These are phyloP conservation scores for Leptonema lineaticorne DNA, from an alignment of 1,140 invertebrate species.

Conservation along the genomic window DNA sequence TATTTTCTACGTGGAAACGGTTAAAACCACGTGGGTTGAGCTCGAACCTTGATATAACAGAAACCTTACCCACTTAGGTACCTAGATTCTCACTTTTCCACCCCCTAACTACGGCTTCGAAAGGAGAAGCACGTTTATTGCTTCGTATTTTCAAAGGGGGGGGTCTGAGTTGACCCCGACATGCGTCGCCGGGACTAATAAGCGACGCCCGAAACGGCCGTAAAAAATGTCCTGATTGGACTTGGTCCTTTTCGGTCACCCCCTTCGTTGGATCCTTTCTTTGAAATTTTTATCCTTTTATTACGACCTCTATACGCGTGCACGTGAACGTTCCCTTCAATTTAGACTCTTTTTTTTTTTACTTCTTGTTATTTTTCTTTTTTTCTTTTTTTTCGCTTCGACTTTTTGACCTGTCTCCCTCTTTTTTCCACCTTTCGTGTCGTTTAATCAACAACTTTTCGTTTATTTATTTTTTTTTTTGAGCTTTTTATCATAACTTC, in stretches of 20 bases:
- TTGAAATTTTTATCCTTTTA: conserved; percentile 19
- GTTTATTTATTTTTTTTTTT: background rate
- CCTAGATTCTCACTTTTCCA: too few species aligned
- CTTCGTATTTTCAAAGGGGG: conserved; percentile 14
- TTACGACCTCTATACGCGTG: conserved; percentile 1
- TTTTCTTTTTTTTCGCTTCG: background rate
- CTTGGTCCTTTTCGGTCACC: background rate
- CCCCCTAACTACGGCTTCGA: too few species aligned
- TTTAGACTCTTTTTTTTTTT: background rate
- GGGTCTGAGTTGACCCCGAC: too few species aligned
- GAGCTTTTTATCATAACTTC: too few species aligned
- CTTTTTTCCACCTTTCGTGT: background rate
- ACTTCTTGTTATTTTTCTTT: too few species aligned
- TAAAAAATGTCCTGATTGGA: conserved; percentile 26
- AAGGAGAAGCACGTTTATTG: conserved; percentile 26
- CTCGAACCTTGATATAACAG: too few species aligned
- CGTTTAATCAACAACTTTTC: conserved; percentile 2
- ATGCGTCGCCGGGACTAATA: conserved; percentile 20
- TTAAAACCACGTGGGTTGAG: background rate
- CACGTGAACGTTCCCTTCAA: background rate
- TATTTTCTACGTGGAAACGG: background rate
- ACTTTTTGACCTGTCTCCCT: too few species aligned
- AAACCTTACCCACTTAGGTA: too few species aligned
- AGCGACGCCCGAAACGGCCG: conserved; percentile 14
- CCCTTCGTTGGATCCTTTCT: background rate